phyloP scores from a whole-genome alignment of 1,140 invertebrate genomes.

The Drosophila willistoni region DNA sequence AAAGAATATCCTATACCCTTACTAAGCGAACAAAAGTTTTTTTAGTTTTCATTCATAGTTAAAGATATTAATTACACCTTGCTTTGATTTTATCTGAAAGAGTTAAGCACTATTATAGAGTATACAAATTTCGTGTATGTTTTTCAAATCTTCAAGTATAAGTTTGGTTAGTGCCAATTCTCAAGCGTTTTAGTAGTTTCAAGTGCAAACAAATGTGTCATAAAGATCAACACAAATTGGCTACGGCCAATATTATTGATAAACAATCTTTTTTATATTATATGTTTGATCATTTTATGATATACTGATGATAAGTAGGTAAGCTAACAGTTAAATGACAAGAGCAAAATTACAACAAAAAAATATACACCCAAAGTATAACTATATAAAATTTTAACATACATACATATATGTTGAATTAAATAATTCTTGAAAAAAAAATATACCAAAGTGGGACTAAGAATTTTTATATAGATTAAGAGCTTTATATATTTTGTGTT shows the following conservation, averaged over 20 bases:
- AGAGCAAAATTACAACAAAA: too few species aligned
- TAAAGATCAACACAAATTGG: background rate
- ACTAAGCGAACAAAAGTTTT: too few species aligned
- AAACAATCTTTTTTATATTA: background rate
- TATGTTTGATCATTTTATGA: constrained; percentile 4
- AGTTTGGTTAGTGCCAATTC: background rate
- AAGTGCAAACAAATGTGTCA: background rate
- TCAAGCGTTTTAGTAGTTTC: background rate
- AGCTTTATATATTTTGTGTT: too few species aligned
- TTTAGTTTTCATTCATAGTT: too few species aligned
- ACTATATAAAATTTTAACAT: too few species aligned
- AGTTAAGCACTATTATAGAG: background rate
- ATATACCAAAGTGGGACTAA: too few species aligned
- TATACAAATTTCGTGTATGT: too few species aligned
- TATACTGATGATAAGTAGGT: background rate
- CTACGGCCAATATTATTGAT: background rate
- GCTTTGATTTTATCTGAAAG: background rate
- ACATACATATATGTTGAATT: too few species aligned
- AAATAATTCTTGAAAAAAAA: background rate
- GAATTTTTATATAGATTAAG: background rate
- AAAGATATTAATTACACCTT: background rate
- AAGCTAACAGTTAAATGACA: background rate
- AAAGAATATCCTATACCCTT: too few species aligned
- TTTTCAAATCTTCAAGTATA: background rate
- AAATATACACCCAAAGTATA: too few species aligned